Percentiles rank a stretch among this genome's conserved stretches.
Evolutionary conservation across 2,888 invertebrate genomes (phyloP).

Genomic region (Melanophora roralis): DNA sequence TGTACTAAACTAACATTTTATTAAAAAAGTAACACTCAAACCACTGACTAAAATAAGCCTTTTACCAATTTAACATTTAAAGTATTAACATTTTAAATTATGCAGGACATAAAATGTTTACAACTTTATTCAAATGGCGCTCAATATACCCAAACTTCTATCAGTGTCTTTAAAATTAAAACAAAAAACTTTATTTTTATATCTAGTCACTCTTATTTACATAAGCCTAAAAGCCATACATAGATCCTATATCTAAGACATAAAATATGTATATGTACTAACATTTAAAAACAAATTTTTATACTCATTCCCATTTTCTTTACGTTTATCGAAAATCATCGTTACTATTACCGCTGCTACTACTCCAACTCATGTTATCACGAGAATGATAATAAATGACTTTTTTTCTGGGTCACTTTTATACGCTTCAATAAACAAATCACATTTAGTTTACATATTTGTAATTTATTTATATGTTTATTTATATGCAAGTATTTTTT

Average conservation of each 20-base stretch:
- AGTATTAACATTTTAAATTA: not conserved
- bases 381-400: slow-evolving; percentile 65
- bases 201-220: slow-evolving; percentile 8
- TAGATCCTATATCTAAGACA: not conserved
- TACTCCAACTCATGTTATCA: not conserved
- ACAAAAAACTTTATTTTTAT: too few species aligned
- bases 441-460: slow-evolving; percentile 3
- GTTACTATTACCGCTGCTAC: not conserved
- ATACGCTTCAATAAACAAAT: slow-evolving; percentile 66
- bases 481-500: not conserved
- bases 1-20: too few species aligned
- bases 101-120: slow-evolving; percentile 2
- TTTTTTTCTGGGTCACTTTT: slow-evolving; percentile 70
- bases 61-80: not conserved
- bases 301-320: not conserved
- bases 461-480: slow-evolving; percentile 19
- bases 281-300: not conserved
- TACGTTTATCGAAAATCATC: slow-evolving; percentile 28
- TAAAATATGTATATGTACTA: not conserved
- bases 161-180: too few species aligned
- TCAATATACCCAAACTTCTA: not conserved
- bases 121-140: slow-evolving; percentile 22
- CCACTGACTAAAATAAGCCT: too few species aligned
- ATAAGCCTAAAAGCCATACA: not conserved
- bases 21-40: too few species aligned